Evolutionary conservation across 1,140 invertebrate species (phyloP).

Genomic region (Neuroterus valhalla): DNA sequence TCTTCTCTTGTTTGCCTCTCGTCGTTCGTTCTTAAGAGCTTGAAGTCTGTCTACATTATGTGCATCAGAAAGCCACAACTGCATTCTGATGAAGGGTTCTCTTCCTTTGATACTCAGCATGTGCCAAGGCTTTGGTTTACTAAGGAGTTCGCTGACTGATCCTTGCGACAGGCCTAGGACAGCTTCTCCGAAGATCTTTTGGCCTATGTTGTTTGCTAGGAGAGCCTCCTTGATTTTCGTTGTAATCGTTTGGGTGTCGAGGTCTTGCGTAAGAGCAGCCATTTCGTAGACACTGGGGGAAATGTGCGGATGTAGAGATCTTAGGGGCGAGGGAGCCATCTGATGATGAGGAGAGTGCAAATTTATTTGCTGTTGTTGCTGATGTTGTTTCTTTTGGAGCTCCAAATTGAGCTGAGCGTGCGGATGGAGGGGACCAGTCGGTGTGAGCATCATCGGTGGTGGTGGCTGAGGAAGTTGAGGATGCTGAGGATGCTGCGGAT

Average conservation of each 20-base stretch:
- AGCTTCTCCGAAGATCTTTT: slow-evolving; percentile 98
- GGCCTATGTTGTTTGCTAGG: slow-evolving; percentile 97
- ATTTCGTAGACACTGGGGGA: slow-evolving; percentile 95
- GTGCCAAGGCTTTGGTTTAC: slow-evolving; percentile 99
- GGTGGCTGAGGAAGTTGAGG: slow-evolving; percentile 66
- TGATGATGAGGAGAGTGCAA: slow-evolving; percentile 79
- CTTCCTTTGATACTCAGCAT: slow-evolving; percentile 98
- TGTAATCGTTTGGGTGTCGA: slow-evolving; percentile 97
- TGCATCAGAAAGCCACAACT: slow-evolving; percentile 95
- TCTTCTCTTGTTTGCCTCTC: slow-evolving; percentile 91
- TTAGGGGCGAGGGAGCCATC: slow-evolving; percentile 80
- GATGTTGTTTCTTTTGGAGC: slow-evolving; percentile 82
- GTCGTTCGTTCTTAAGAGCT: slow-evolving; percentile 90
- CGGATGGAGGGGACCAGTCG: slow-evolving; percentile 66
- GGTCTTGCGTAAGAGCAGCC: slow-evolving; percentile 95
- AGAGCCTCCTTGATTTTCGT: slow-evolving; percentile 98
- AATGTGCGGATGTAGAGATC: slow-evolving; percentile 85
- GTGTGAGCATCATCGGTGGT: slow-evolving; percentile 70
- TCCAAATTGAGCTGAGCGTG: slow-evolving; percentile 76
- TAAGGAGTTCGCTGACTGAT: slow-evolving; percentile 96
- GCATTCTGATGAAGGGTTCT: slow-evolving; percentile 99
- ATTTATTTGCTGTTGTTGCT: slow-evolving; percentile 77
- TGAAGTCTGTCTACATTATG: slow-evolving; percentile 93
- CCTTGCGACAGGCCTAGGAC: slow-evolving; percentile 97
- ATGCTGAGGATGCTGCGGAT: slow-evolving; percentile 62